A percentile compares a stretch with the other conserved stretches of the same genome.
These are phyloP conservation scores for Craterocephalus amniculus DNA, from an alignment of 2,797 vertebrate species.

Conservation along the genomic window DNA sequence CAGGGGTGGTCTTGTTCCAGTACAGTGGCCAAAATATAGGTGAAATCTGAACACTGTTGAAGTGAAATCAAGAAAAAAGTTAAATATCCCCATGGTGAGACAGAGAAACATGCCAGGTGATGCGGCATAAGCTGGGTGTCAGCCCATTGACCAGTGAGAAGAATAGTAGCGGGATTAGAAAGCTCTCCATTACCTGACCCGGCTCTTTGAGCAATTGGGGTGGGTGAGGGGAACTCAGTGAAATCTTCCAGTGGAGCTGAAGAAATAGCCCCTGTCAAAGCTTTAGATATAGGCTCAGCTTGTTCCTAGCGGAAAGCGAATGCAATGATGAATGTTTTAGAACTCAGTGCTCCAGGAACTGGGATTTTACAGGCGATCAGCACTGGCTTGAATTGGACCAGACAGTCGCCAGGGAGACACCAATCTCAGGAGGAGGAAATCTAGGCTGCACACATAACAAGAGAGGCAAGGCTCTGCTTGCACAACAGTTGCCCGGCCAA, in stretches of 20 bases:
- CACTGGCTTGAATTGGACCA: conserved; percentile 69
- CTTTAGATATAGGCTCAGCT: conserved; percentile 57
- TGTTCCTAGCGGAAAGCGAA: conserved; percentile 53
- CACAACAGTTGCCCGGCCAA: conserved; percentile 44
- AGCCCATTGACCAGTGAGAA: conserved; percentile 45
- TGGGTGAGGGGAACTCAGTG: conserved; percentile 20
- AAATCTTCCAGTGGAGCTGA: conserved; percentile 45
- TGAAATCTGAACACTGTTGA: conserved; percentile 17
- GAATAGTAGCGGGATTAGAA: conserved; percentile 49
- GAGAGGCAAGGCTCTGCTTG: conserved; percentile 50
- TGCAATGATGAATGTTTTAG: conserved; percentile 73
- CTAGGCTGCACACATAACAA: conserved; percentile 59
- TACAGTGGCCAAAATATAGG: not conserved
- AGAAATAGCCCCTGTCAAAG: conserved; percentile 63
- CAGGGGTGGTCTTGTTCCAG: conserved; percentile 30
- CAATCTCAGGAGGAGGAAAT: conserved; percentile 67
- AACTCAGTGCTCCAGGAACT: conserved; percentile 55
- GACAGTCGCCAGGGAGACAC: conserved; percentile 70
- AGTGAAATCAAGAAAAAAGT: conserved; percentile 29
- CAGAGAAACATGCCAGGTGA: conserved; percentile 33
- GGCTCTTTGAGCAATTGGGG: conserved; percentile 22
- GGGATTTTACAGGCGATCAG: conserved; percentile 70
- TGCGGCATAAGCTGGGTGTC: conserved; percentile 27
- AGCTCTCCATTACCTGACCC: conserved; percentile 32
- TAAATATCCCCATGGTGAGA: not conserved